phyloP scores from a whole-genome alignment of 2,888 invertebrate genomes.

The Cryptocephalus moraei region DNA sequence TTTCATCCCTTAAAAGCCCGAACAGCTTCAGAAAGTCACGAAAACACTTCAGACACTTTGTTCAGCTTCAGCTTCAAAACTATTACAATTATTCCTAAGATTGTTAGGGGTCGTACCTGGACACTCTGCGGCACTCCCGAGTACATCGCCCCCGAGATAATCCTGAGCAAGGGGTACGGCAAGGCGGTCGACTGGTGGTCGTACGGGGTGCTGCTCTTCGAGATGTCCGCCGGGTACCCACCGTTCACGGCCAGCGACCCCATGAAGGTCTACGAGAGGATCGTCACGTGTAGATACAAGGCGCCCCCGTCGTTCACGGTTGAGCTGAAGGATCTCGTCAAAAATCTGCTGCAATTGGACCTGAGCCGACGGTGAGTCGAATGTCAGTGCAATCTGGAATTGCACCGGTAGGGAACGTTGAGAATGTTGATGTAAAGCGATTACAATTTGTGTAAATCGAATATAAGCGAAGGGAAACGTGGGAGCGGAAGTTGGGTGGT shows the following conservation, averaged over 20 bases:
- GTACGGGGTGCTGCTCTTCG: conserved; percentile 75
- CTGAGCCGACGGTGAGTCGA: conserved; percentile 50
- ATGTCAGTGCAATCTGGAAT: no score
- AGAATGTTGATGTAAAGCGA: no score
- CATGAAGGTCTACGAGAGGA: conserved; percentile 90
- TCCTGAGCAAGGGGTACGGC: conserved; percentile 83
- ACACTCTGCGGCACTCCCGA: conserved; percentile 94
- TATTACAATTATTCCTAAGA: conserved; percentile 17
- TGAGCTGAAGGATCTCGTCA: conserved; percentile 73
- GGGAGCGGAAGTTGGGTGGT: no score
- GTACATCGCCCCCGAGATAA: conserved; percentile 87
- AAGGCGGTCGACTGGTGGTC: conserved; percentile 96
- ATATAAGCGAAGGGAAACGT: no score
- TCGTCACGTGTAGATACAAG: conserved; percentile 80
- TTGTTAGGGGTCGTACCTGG: conserved; percentile 67
- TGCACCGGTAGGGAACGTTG: no score
- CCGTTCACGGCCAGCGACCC: conserved; percentile 87
- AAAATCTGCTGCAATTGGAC: conserved; percentile 73
- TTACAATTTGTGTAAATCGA: no score
- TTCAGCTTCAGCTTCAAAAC: no score
- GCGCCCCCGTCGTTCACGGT: conserved; percentile 73
- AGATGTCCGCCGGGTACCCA: conserved; percentile 85
- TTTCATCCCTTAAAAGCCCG: no score
- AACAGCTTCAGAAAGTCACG: no score
- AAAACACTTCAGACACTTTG: no score